Percentiles rank a stretch among this genome's conserved stretches.
phyloP scores from a whole-genome alignment of 2,888 invertebrate species.

The Lottia scabra region DNA sequence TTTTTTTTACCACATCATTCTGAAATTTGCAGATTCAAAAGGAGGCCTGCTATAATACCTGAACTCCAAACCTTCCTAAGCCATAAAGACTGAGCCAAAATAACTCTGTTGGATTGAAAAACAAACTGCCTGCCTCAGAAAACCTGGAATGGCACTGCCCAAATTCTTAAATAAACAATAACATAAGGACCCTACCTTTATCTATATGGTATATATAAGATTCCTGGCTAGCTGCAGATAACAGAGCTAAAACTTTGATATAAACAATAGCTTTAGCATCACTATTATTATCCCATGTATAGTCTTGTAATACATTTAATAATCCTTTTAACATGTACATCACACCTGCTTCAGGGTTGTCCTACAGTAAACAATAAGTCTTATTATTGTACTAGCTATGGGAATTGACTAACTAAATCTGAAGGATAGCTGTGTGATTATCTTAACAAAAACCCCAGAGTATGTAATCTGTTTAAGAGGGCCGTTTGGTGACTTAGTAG shows the following conservation, averaged over 20 bases:
- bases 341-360: slow-evolving; percentile 89
- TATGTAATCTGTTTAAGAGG: no score
- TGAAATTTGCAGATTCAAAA: background rate
- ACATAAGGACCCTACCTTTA: slow-evolving; percentile 74
- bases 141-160: no score
- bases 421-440: no score
- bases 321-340: slow-evolving; percentile 84
- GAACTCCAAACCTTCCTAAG: no score
- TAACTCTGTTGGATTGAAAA: no score
- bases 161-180: no score
- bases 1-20: background rate
- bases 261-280: slow-evolving; percentile 79
- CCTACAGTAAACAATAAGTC: slow-evolving; percentile 72
- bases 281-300: slow-evolving; percentile 70
- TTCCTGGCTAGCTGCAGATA: slow-evolving; percentile 85
- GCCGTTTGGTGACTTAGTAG: no score
- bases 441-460: no score
- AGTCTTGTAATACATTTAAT: slow-evolving; percentile 79
- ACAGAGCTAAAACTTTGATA: slow-evolving; percentile 81
- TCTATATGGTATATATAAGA: slow-evolving; percentile 88
- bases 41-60: background rate
- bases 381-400: no score
- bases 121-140: no score
- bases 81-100: no score
- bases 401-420: no score